Conservation (phyloP, 2,888 invertebrate species). For the Hydroisotoma schaefferi region DNA sequence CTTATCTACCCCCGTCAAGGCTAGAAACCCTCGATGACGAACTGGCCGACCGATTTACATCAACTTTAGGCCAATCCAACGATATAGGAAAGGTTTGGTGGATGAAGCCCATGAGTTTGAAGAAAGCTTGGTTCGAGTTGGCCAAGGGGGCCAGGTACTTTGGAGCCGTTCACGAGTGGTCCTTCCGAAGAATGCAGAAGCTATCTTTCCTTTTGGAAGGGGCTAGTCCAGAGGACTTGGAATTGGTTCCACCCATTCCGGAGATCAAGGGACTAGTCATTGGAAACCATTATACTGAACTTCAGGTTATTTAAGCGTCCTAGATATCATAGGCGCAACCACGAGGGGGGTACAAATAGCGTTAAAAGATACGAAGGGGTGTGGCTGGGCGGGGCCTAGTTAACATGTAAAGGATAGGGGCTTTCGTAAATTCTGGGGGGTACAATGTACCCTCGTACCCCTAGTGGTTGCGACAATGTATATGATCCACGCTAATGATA, state of each 20-base stretch:
- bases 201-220: slow-evolving; percentile 37
- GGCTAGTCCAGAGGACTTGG: slow-evolving; percentile 36
- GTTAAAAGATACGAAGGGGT: no score
- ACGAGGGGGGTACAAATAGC: no score
- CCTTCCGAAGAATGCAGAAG: slow-evolving; percentile 39
- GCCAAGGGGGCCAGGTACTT: slow-evolving; percentile 41
- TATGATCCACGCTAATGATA: no score
- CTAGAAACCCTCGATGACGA: slow-evolving; percentile 36
- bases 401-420: no score
- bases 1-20: slow-evolving; percentile 27
- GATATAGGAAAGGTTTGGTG: slow-evolving; percentile 37
- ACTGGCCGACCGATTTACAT: slow-evolving; percentile 34
- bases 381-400: no score
- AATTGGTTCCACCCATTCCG: slow-evolving; percentile 29
- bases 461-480: no score
- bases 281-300: slow-evolving; percentile 34
- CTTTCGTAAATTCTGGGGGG: no score
- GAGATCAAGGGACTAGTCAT: slow-evolving; percentile 38
- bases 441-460: no score
- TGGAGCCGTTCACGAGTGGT: slow-evolving; percentile 40
- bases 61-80: slow-evolving; percentile 30
- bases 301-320: slow-evolving; percentile 24
- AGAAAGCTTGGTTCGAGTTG: slow-evolving; percentile 38
- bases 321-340: no score
- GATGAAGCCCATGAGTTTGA: slow-evolving; percentile 38